Evolutionary conservation across 2,797 vertebrate species (phyloP).

Genomic region (Parauchenoglanis ngamensis): DNA sequence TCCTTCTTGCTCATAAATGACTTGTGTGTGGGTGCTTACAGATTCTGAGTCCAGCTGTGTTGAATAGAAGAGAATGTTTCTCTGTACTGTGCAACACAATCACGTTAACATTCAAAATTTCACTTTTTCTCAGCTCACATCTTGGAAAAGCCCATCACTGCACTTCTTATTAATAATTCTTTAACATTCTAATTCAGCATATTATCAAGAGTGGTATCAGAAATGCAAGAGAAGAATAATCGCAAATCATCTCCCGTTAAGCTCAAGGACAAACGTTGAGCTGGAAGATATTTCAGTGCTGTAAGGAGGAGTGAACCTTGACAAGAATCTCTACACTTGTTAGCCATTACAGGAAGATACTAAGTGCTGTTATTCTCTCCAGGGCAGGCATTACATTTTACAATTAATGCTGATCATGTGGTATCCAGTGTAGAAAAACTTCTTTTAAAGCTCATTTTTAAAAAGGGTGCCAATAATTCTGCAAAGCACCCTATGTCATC

Average conservation of each 20-base stretch:
- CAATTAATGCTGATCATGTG: background rate
- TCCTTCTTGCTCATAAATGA: constrained; percentile 84
- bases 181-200: background rate
- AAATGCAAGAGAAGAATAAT: background rate
- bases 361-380: background rate
- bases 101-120: background rate
- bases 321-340: background rate
- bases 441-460: background rate
- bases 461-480: background rate
- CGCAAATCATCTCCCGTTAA: background rate
- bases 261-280: background rate
- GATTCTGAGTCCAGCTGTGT: constrained; percentile 77
- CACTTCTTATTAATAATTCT: background rate
- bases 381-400: background rate
- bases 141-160: background rate
- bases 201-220: background rate
- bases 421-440: background rate
- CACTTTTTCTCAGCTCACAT: background rate
- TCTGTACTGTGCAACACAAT: background rate
- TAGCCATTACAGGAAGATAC: background rate
- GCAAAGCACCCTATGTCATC: background rate
- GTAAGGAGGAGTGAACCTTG: background rate
- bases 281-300: background rate
- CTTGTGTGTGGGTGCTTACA: constrained; percentile 65
- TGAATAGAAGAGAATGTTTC: background rate